Conservation (phyloP, 2,888 invertebrate genomes). For the Exocentrus adspersus region DNA sequence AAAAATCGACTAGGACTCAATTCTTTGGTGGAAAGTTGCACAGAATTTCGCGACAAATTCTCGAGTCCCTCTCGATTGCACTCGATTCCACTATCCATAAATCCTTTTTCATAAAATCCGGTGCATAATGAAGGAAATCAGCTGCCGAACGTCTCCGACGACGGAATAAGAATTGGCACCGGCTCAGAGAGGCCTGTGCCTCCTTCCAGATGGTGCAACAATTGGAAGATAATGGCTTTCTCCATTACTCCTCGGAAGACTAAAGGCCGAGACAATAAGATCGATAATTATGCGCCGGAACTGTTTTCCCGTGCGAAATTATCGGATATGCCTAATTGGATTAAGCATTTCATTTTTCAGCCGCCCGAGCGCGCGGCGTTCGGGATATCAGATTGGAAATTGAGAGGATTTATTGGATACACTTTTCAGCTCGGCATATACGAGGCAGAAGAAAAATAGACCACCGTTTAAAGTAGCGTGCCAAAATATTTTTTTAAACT, state of each 20-base stretch:
- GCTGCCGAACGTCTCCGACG: neutral
- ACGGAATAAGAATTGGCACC: neutral
- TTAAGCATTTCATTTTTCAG: no score
- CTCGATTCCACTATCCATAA: neutral
- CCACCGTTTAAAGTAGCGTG: no score
- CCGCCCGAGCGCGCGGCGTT: no score
- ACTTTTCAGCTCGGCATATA: no score
- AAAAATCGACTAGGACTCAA: no score
- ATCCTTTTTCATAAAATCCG: conserved; percentile 1
- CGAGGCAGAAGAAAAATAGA: no score
- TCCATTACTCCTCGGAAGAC: neutral
- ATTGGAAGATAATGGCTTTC: conserved; percentile 1
- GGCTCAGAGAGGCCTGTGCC: neutral
- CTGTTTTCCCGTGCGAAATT: neutral
- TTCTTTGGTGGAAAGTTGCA: no score
- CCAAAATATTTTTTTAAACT: no score
- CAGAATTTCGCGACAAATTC: no score
- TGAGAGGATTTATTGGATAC: no score
- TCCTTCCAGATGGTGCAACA: conserved; percentile 3
- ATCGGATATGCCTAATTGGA: neutral
- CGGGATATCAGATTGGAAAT: no score
- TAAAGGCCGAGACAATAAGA: neutral
- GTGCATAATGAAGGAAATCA: neutral
- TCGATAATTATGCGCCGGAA: neutral
- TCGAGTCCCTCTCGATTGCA: no score